Percentiles rank a stretch among this genome's conserved stretches.
phyloP scores from a whole-genome alignment of 2,888 invertebrate species.

The Phortica magna region DNA sequence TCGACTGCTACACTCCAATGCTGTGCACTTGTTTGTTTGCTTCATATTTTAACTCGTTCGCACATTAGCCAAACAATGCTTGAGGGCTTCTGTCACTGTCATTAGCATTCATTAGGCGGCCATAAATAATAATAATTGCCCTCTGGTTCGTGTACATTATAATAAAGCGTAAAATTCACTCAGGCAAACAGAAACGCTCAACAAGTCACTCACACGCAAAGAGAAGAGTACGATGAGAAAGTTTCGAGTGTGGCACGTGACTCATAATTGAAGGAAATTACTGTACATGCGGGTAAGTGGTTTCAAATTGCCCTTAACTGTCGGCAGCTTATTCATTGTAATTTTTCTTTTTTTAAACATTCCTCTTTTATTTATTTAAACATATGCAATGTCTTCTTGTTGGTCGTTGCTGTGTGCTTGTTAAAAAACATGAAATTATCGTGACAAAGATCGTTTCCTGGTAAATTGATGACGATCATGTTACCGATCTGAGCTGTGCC shows the following conservation, averaged over 20 bases:
- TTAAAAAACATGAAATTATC: slow-evolving; percentile 64
- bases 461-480: slow-evolving; percentile 39
- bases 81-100: neutral
- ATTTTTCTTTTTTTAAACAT: neutral
- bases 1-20: neutral
- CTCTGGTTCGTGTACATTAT: slow-evolving; percentile 47
- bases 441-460: slow-evolving; percentile 60
- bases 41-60: slow-evolving; percentile 53
- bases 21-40: slow-evolving; percentile 54
- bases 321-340: neutral
- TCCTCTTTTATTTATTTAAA: neutral
- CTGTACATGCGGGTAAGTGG: slow-evolving; percentile 41
- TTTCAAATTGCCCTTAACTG: slow-evolving; percentile 14
- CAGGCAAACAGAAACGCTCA: slow-evolving; percentile 55
- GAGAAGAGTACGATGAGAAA: slow-evolving; percentile 44
- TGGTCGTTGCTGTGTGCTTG: slow-evolving; percentile 45
- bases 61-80: slow-evolving; percentile 31
- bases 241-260: slow-evolving; percentile 38
- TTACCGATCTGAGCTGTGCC: neutral
- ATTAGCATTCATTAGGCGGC: neutral
- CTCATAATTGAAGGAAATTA: slow-evolving; percentile 36
- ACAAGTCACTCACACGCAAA: slow-evolving; percentile 23
- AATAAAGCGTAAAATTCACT: slow-evolving; percentile 56
- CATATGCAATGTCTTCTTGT: neutral
- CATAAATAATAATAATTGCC: slow-evolving; percentile 8